Evolutionary conservation across 2,888 invertebrate genomes (phyloP), one percentile per base, ranked within the genome.

Genomic region (Plutella xylostella): DNA sequence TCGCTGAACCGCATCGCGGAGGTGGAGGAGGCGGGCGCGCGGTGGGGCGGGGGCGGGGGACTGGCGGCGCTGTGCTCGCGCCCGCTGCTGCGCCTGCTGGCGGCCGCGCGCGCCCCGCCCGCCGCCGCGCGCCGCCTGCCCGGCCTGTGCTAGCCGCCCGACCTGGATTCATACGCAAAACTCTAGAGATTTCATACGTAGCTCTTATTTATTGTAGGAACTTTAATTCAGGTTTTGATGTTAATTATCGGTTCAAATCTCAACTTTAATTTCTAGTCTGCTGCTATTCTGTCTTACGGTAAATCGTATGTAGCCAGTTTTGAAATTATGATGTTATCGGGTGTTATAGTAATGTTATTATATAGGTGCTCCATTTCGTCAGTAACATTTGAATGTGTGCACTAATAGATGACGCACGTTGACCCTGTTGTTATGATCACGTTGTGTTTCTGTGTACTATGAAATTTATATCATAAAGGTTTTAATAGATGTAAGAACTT

Each of bases 1-100:
- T 93, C 93, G 20, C 76, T 94, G 49, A 94, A 93, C 71, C 88
- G 93, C 51, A 93, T 94, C 52, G 93, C 93, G 14, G 94, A 94
- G 77, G 93, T 93, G 53, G 92, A 93, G 70, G 93, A 93, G 45
- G 68, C 65, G 47, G 70, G 70, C 42, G 87, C 72, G 54, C 74
- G 78, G 42, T 74, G 78, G 65, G 67, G 61, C 57, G 76, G 70
- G 54, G 70, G 72, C 52, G 73, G 58, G 41, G 65, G 76, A 40
- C 62, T 82, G 55, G 80, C 68, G 56, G 80, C 79, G 57, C 60
- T 80, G 55, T 80, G 82, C 65, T 70, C 84, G 1, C 76, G 80
- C 2, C 79, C 79, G 48, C 61, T 80, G 55, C 63, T 80, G 61
- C 77, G 79, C 19, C 71, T 78, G 65, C 65, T 76, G 57, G 74